Base-by-base conservation (phyloP, 2,888 invertebrate genomes). In the Drosophila paracracens region DNA sequence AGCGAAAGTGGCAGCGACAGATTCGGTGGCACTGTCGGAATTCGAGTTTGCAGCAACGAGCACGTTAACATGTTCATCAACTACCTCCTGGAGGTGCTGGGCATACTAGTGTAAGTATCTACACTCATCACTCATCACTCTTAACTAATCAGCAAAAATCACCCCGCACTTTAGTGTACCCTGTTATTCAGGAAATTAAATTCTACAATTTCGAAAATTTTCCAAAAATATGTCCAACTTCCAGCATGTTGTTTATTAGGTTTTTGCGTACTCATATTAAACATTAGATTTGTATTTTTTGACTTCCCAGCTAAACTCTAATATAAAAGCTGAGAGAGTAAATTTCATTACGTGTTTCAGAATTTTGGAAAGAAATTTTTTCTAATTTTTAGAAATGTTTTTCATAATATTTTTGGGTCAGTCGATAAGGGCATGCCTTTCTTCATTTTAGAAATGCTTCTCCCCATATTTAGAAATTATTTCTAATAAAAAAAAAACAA, bases 91-190 rank as follows among this genome's bases (percentile, higher is more conserved):
- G 86, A 88, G 53, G 46, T 79, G 0, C 33, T 88, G 10, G 70
- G 74, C 10, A 76, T 81, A 16, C 64, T 80, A 10, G 54, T 81
- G 88, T 89, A 72, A 79, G 86, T 74, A 56, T 13, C n/a, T 1
- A 11, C 29, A 6, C 11, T 29, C 7, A 5, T 16, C 29, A 6
- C 11, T 29, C 7, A 5, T 16, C 43, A 40, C 43, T 21, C 43
- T 5, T 35, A 5, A 33, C 11, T 11, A 3, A 33, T 4, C 36
- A 36, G 16, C 36, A 6, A 36, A 36, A 13, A 36, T 36, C 16
- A 16, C 16, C 36, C 13, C 13, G 13, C 13, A 35, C 13, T 13
- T 35, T 13, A 35, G 4, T 35, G 5, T 35, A 13, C 35, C 13
- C 35, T 2, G 13, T 38, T 18, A n/a, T n/a, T 43, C n/a, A 11